Evolutionary conservation across 1,140 invertebrate species (phyloP).

Genomic region (Drosophila triauraria): DNA sequence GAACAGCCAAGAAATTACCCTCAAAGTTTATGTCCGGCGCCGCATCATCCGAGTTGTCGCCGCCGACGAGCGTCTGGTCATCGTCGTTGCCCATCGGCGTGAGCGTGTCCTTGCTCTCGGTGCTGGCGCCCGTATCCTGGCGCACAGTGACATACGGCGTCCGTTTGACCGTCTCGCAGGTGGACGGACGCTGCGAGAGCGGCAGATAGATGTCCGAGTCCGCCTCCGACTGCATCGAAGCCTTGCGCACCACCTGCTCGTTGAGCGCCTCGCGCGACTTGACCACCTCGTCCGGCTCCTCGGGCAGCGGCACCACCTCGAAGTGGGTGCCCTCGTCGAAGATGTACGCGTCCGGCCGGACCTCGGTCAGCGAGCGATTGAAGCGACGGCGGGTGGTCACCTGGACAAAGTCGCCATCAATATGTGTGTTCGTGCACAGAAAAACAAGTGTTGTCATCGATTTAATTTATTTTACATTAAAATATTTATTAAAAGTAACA

Average conservation of each 20-base stretch:
- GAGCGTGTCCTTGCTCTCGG: slow-evolving; percentile 83
- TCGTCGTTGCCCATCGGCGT: slow-evolving; percentile 83
- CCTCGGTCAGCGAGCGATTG: slow-evolving; percentile 89
- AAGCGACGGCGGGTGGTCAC: slow-evolving; percentile 86
- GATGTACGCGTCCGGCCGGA: slow-evolving; percentile 87
- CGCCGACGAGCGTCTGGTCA: slow-evolving; percentile 76
- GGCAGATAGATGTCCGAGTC: slow-evolving; percentile 82
- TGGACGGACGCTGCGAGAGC: slow-evolving; percentile 75
- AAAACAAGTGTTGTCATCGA: slow-evolving; percentile 2
- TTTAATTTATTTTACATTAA: slow-evolving; percentile 29
- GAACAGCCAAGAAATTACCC: slow-evolving; percentile 63
- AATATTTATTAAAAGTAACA: not conserved
- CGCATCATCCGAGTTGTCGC: slow-evolving; percentile 78
- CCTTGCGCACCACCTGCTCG: slow-evolving; percentile 75
- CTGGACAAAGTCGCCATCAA: slow-evolving; percentile 29
- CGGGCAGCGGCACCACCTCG: slow-evolving; percentile 86
- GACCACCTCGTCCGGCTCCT: slow-evolving; percentile 85
- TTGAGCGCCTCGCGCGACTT: slow-evolving; percentile 78
- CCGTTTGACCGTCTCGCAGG: slow-evolving; percentile 78
- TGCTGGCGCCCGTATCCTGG: slow-evolving; percentile 84
- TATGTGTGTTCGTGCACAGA: not conserved
- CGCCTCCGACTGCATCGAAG: slow-evolving; percentile 83
- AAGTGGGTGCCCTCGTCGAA: slow-evolving; percentile 87
- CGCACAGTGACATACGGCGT: slow-evolving; percentile 82
- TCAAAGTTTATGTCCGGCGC: slow-evolving; percentile 79